Base-by-base conservation (phyloP, 1,140 invertebrate genomes). In the Leptinotarsa texana region DNA sequence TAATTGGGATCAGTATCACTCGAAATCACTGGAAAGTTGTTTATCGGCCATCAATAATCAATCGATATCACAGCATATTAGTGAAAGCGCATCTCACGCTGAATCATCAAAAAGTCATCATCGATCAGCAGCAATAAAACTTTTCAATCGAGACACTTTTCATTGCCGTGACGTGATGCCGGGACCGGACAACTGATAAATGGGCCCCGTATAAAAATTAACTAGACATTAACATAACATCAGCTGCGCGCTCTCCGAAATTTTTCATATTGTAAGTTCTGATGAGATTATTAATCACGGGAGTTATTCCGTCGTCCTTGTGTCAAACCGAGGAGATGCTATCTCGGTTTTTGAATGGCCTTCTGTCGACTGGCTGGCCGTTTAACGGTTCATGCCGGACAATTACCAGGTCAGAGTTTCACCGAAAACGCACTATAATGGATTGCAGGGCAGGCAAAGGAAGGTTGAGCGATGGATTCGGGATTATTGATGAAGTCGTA, bases 281-380 rank as follows among this genome's bases (percentile, higher is more conserved):
- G 65, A 67, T 67, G 65, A 27, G 65, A 67, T 67, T 22, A 67
- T 67, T 33, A 67, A 67, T 67, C 65, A 67, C 27, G 17, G 42
- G 24, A 18, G 8, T 67, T 67, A 67, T 67, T 24, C 42, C 11
- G 24, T 13, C 65, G 24, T 24, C 15, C 22, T 57, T 13, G 42
- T 67, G 65, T 67, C 65, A 67, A 67, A 67, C 1, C 17, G 42
- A 27, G n/a, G 27, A 18, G 22, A 67, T 67, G 65, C 15, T 67
- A 67, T 67, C 65, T 67, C 15, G 65, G 27, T 67, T 67, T 42
- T 67, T 42, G 65, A 67, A 67, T 67, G 42, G 42, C 27, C 65
- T 24, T 67, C 65, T 67, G 65, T 67, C 27, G n/a, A 67, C 65
- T 42, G 27, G 65, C 11, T 27, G 65, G 24, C 65, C 27, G 65